Evolutionary conservation across 2,888 invertebrate genomes (phyloP).

Genomic region (Lepetodrilus schrolli): DNA sequence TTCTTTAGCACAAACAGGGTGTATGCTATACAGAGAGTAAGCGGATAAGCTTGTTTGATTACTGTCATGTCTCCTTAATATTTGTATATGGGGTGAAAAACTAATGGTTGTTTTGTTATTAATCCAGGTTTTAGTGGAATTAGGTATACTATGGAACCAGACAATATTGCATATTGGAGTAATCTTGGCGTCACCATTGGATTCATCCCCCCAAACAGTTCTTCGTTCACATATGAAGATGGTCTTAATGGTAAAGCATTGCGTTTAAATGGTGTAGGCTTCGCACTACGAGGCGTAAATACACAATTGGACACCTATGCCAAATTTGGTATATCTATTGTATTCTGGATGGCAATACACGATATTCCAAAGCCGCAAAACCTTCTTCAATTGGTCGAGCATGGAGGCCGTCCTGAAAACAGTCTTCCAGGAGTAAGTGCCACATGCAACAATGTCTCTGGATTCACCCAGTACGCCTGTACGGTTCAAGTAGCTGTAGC

Average conservation of each 20-base stretch:
- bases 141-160: background rate
- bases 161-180: background rate
- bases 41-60: no score
- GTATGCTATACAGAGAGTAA: no score
- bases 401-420: background rate
- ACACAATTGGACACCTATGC: conserved; percentile 28
- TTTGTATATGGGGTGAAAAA: background rate
- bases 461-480: background rate
- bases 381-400: background rate
- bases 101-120: background rate
- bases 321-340: conserved; percentile 35
- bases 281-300: conserved; percentile 24
- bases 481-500: background rate
- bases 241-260: conserved; percentile 2
- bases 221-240: background rate
- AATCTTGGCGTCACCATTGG: background rate
- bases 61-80: no score
- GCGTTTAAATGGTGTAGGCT: conserved; percentile 28
- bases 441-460: background rate
- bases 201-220: background rate
- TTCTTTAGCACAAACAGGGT: no score
- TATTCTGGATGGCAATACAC: conserved; percentile 34
- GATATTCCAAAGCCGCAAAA: background rate
- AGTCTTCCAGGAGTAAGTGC: background rate
- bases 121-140: conserved; percentile 1